Evolutionary conservation across 2,113 vertebrate species (phyloP), one percentile per base, ranked within the genome.

Genomic region (Gopherus evgoodei): DNA sequence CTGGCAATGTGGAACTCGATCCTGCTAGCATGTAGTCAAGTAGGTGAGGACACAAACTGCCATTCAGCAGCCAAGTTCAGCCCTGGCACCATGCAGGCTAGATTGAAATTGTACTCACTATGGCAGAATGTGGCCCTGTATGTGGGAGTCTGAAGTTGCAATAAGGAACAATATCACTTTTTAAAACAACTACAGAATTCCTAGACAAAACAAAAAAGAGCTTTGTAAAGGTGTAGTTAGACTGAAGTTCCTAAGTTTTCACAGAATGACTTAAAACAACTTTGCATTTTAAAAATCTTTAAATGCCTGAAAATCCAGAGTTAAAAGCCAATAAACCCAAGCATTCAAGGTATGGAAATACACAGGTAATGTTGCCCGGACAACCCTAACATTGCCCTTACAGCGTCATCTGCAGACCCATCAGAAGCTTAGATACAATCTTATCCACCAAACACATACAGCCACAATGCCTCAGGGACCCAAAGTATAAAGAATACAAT

Each of bases 11-110:
- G 0, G 52, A n/a, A 59, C 25, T 35, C 24, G 25, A 56, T 83
- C n/a, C 57, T 86, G 59, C 11, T 29, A 31, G 25, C 29, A 29
- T 31, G 29, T 62, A 62, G 13, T 14, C 59, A 29, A 27, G 59
- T 31, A 29, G 29, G 11, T 29, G 29, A 27, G 6, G 12, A 38
- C 0, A 1, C 27, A n/a, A 54, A 19, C 21, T 8, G 52, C 0
- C 50, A 52, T 25, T 8, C 5, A 62, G 29, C 11, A 24, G 50
- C n/a, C 59, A 47, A 0, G 0, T 47, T 14, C 52, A 3, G 38
- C 75, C 65, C 35, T 47, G 53, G 42, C 1, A 14, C 83, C 13
- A 53, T 29, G 62, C 25, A 35, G 38, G 6, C 85, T 75, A 21
- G 14, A 11, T 35, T 91, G 35, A 78, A 54, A 19, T 57, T 3